phyloP scores from a whole-genome alignment of 2,113 vertebrate genomes.

The Alligator sinensis region DNA sequence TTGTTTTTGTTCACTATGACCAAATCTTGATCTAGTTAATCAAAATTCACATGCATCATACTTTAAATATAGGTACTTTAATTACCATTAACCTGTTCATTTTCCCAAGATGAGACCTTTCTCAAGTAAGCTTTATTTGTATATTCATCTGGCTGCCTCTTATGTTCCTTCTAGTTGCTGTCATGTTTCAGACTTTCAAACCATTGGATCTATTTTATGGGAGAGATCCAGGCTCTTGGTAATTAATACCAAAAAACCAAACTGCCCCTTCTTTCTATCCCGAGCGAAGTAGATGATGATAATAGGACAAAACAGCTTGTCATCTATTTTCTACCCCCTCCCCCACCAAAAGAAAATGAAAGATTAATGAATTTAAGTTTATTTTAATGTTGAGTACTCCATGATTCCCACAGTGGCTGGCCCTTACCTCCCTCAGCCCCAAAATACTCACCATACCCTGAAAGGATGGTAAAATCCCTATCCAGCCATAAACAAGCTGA shows the following conservation, averaged over 20 bases:
- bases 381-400: too few relatives aligned
- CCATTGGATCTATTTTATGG: background rate
- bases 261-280: background rate
- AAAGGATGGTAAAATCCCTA: background rate
- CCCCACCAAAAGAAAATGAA: too few relatives aligned
- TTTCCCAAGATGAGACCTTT: background rate
- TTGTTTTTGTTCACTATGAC: too few relatives aligned
- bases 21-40: too few relatives aligned
- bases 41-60: too few relatives aligned
- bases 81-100: background rate
- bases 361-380: too few relatives aligned
- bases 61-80: background rate
- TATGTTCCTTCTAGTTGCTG: background rate
- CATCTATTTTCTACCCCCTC: background rate
- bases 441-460: background rate
- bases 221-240: background rate
- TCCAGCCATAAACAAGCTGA: background rate
- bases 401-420: background rate
- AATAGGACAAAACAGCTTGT: background rate
- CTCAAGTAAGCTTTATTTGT: background rate
- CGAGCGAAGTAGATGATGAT: background rate
- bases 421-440: background rate
- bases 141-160: background rate
- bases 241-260: background rate
- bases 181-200: background rate